Evolutionary conservation across 1,140 invertebrate species (phyloP).

Genomic region (Macrotrachela quadricornifera): DNA sequence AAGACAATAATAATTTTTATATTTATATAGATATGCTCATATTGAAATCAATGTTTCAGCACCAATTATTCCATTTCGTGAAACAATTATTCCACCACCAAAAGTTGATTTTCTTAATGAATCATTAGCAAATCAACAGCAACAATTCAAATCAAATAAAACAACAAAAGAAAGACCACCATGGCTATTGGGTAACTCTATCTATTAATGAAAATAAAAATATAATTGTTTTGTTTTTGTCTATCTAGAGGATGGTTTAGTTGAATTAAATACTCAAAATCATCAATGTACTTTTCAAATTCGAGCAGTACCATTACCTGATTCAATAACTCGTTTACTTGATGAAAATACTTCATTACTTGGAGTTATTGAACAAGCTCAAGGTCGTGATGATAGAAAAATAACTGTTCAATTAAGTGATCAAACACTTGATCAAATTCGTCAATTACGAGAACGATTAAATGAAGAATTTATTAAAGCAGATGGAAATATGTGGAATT

Average conservation of each 20-base stretch:
- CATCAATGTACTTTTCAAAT: constrained; percentile 50
- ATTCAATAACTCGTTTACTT: constrained; percentile 45
- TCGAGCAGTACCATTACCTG: constrained; percentile 53
- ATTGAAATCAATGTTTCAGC: constrained; percentile 68
- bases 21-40: constrained; percentile 50
- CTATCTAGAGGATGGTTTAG: constrained; percentile 14
- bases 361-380: background rate
- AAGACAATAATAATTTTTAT: background rate
- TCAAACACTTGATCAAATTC: constrained; percentile 36
- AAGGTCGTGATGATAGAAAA: too few species aligned
- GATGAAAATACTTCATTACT: constrained; percentile 32
- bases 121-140: constrained; percentile 42
- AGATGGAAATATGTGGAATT: constrained; percentile 19
- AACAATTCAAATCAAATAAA: constrained; percentile 16
- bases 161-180: constrained; percentile 15
- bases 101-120: constrained; percentile 72
- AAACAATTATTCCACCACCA: constrained; percentile 64
- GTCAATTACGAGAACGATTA: constrained; percentile 43
- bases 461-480: constrained; percentile 38
- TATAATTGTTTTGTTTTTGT: background rate
- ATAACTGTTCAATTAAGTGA: constrained; percentile 13
- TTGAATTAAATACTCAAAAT: constrained; percentile 46
- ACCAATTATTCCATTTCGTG: constrained; percentile 83
- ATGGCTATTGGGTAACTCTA: constrained; percentile 25
- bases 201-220: constrained; percentile 4